phyloP scores from a whole-genome alignment of 2,797 vertebrate species.

The Clarias fuscus region DNA sequence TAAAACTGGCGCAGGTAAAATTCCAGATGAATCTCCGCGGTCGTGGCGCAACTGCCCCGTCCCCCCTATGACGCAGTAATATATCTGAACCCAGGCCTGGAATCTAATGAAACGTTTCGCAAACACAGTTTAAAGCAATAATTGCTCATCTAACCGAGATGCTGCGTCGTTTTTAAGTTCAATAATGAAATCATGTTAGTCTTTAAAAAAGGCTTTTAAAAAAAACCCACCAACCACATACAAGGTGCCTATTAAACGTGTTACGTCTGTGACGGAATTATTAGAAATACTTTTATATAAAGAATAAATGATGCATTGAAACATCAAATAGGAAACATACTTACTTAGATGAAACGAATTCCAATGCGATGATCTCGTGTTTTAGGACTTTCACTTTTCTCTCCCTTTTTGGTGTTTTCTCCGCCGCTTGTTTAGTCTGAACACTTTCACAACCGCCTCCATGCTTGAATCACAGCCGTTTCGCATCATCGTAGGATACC shows the following conservation, averaged over 20 bases:
- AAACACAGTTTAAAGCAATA: constrained; percentile 25
- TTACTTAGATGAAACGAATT: constrained; percentile 6
- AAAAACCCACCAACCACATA: neutral
- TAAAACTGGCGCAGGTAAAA: constrained; percentile 64
- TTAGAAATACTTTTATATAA: neutral
- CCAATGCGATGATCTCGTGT: neutral
- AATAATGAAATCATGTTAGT: neutral
- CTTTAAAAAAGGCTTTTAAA: neutral
- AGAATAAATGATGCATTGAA: neutral
- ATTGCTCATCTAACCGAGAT: neutral
- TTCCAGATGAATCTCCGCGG: constrained; percentile 64
- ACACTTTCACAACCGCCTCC: constrained; percentile 56
- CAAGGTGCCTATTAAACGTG: neutral
- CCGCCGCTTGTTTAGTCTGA: constrained; percentile 27
- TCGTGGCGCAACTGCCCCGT: constrained; percentile 54
- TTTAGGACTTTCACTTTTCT: neutral
- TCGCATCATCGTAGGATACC: constrained; percentile 61
- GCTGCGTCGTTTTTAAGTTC: neutral
- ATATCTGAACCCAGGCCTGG: constrained; percentile 60
- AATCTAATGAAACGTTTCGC: constrained; percentile 17
- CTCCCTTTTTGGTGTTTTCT: neutral
- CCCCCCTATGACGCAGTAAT: constrained; percentile 77
- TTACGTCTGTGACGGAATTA: neutral
- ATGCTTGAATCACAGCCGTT: constrained; percentile 59
- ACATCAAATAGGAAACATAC: constrained; percentile 1